Evolutionary conservation across 2,113 vertebrate species (phyloP).

Genomic region (Gopherus evgoodei): DNA sequence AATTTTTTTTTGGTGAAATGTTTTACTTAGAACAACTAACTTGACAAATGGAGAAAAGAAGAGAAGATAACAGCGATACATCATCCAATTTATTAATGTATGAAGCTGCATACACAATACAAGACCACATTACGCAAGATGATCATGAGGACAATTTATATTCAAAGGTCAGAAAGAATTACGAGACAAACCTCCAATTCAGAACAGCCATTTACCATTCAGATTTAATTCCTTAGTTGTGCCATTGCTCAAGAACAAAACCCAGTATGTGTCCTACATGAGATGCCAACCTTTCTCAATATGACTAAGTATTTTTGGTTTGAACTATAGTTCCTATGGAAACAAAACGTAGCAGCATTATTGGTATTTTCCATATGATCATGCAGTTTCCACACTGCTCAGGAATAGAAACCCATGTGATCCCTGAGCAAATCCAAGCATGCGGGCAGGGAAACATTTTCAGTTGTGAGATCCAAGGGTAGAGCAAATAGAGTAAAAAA

Average conservation of each 20-base stretch:
- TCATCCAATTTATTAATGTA: background rate
- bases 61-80: background rate
- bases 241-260: conserved; percentile 49
- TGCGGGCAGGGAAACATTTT: background rate
- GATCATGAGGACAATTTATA: conserved; percentile 42
- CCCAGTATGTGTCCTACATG: conserved; percentile 21
- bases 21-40: conserved; percentile 8
- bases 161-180: conserved; percentile 61
- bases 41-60: background rate
- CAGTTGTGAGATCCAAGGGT: background rate
- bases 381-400: conserved; percentile 45
- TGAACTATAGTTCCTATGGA: conserved; percentile 11
- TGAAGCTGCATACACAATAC: background rate
- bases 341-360: conserved; percentile 59
- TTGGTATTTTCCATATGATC: conserved; percentile 54
- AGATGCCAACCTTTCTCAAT: background rate
- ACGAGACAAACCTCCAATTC: background rate
- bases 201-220: conserved; percentile 28
- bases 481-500: background rate
- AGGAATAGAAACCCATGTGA: background rate
- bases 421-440: background rate
- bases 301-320: background rate
- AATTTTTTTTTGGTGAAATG: background rate
- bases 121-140: background rate
- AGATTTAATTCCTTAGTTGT: conserved; percentile 15